Percentiles rank a stretch among this genome's conserved stretches.
Conservation (phyloP, 2,797 vertebrate genomes). For the Tinamus major region DNA sequence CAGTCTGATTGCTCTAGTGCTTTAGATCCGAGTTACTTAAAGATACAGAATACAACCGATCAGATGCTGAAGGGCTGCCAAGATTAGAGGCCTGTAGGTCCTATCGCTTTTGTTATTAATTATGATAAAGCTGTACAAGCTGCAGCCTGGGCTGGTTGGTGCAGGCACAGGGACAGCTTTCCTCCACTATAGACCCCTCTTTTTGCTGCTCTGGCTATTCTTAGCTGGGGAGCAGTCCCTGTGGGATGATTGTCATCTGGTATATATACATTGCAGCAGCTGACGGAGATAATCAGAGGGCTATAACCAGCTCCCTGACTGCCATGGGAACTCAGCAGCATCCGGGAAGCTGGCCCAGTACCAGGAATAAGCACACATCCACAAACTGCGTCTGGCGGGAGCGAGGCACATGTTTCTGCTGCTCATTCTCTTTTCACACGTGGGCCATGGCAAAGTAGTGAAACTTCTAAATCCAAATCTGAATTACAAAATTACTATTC, state of each 20-base stretch:
- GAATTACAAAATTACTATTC: neutral
- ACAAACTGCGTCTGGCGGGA: neutral
- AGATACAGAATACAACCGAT: conserved; percentile 48
- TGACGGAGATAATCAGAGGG: conserved; percentile 64
- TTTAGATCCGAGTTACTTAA: conserved; percentile 58
- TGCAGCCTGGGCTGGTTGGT: conserved; percentile 8
- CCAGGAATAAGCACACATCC: neutral
- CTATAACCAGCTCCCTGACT: conserved; percentile 32
- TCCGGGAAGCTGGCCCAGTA: conserved; percentile 26
- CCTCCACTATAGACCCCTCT: neutral
- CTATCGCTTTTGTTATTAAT: conserved; percentile 68
- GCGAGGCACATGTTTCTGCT: neutral
- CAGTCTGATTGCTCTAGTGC: conserved; percentile 67
- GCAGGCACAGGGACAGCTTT: conserved; percentile 16
- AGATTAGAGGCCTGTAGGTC: conserved; percentile 48
- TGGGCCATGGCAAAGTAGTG: neutral
- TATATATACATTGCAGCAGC: conserved; percentile 68
- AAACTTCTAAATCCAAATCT: rapidly evolving
- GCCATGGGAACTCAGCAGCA: conserved; percentile 18
- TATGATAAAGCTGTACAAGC: conserved; percentile 66
- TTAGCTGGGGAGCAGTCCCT: conserved; percentile 52
- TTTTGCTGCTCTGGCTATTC: conserved; percentile 60
- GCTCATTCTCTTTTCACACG: neutral
- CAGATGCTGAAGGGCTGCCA: conserved; percentile 72
- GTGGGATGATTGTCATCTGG: conserved; percentile 67